Conservation (phyloP, 2,888 invertebrate species). For the Ophioninae sp. region DNA sequence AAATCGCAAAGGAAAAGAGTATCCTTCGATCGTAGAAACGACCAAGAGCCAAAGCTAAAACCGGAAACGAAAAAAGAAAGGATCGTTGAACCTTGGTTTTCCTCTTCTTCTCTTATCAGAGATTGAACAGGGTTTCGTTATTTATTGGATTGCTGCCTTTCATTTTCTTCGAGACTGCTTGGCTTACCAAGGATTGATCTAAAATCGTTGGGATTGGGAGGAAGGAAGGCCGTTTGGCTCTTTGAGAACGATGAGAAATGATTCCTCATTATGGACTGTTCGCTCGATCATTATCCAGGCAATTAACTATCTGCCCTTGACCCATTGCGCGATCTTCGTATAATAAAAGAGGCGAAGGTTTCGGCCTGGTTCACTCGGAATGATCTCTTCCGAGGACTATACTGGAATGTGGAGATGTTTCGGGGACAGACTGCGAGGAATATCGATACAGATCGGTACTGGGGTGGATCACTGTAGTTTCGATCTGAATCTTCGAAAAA, state of each 20-base stretch:
- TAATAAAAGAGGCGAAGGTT: neutral
- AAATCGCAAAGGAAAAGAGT: conserved; percentile 44
- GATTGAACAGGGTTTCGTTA: conserved; percentile 49
- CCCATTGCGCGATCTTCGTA: neutral
- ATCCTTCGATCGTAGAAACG: conserved; percentile 35
- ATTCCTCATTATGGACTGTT: neutral
- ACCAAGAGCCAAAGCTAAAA: conserved; percentile 19
- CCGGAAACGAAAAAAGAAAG: neutral
- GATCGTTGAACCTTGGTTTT: conserved; percentile 26
- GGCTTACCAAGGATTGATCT: conserved; percentile 18
- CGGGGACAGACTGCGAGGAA: too few relatives aligned
- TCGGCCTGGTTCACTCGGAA: neutral
- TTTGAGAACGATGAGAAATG: neutral
- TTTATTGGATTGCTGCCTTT: conserved; percentile 50
- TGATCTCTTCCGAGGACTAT: too few relatives aligned
- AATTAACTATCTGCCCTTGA: conserved; percentile 1
- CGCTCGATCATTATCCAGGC: neutral
- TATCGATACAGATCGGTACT: too few relatives aligned
- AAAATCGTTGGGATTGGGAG: conserved; percentile 21
- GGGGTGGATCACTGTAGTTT: neutral
- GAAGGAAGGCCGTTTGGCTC: neutral
- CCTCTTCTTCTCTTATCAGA: conserved; percentile 29
- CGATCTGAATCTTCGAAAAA: conserved; percentile 25
- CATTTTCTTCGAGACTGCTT: conserved; percentile 1
- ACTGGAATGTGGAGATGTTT: too few relatives aligned